Conservation (phyloP, 2,797 vertebrate species). For the Cyclura pinguis region DNA sequence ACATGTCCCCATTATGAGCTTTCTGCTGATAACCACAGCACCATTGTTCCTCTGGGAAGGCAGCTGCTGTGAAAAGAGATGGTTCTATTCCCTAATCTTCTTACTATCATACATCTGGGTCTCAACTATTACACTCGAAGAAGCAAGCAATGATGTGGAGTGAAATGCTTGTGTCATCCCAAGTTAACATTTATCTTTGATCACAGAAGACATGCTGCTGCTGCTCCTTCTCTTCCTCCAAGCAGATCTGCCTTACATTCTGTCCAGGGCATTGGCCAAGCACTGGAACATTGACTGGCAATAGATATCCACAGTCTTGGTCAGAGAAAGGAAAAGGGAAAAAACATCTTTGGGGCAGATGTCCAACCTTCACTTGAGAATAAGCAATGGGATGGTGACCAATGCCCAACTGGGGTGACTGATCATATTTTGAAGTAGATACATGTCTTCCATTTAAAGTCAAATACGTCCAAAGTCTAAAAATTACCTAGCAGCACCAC, state of each 20-base stretch:
- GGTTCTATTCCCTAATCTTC: slow-evolving; percentile 21
- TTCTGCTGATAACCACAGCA: background rate
- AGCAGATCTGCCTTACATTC: background rate
- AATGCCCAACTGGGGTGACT: background rate
- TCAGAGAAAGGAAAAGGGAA: background rate
- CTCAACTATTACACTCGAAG: slow-evolving; percentile 41
- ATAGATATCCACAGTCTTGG: background rate
- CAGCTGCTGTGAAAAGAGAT: slow-evolving; percentile 21
- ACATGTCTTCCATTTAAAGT: background rate
- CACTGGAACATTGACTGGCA: background rate
- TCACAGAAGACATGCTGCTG: background rate
- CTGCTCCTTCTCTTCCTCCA: background rate
- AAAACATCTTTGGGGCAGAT: background rate
- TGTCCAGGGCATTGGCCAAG: background rate
- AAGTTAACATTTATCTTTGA: slow-evolving; percentile 30
- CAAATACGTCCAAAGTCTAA: background rate
- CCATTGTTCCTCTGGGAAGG: slow-evolving; percentile 22
- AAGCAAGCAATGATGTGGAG: background rate
- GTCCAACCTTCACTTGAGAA: background rate
- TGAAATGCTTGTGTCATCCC: slow-evolving; percentile 32
- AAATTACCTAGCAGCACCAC: background rate
- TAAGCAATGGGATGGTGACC: background rate
- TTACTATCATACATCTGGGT: background rate
- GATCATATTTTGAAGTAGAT: background rate
- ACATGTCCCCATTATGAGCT: background rate